Evolutionary conservation across 2,113 vertebrate species (phyloP), one percentile per base, ranked within the genome.

Genomic region (Lethenteron reissneri): DNA sequence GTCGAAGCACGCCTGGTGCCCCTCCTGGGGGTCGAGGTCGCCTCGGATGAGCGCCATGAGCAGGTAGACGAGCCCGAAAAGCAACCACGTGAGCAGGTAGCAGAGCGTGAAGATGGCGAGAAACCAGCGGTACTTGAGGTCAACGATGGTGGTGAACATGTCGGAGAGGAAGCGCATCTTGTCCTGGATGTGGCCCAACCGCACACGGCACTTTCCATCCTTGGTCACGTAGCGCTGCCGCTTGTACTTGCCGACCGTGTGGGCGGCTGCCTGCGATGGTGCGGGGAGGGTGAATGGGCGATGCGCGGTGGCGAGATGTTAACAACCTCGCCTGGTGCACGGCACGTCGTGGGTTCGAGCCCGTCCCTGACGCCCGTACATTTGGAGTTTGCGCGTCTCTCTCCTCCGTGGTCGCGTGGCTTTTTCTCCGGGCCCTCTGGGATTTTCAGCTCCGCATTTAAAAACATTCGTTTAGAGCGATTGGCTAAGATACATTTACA

Each of bases 111-210:
- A 88, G 70, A 87, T 76, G 0, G 86, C 83, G 72, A 88, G 85
- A 77, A 88, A 87, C 86, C 85, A 87, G 74, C 83, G 81, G 72
- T 82, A 88, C 76, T 85, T 85, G 74, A 88, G 83, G 76, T 88
- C 86, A 70, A 88, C 84, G 0, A 88, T 74, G 15, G 85, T 87
- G 75, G 86, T 88, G 77, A 88, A 88, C 73, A 87, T 85, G 71
- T 88, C 87, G 0, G 83, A 87, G 70, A 88, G 75, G 68, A 87
- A 87, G 70, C 83, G 78, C 71, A 81, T 83, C 76, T 86, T 87
- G 72, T 88, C 84, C 58, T 76, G 76, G 57, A 88, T 87, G 64
- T 79, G 81, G 58, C 85, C 85, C 73, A 87, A 79, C 56, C 83
- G 87, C 74, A 88, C 87, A 75, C 81, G 78, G 77, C 84, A 86